These are phyloP conservation scores for Amphipoea oculea DNA, from an alignment of 2,888 invertebrate genomes.

Conservation along the genomic window DNA sequence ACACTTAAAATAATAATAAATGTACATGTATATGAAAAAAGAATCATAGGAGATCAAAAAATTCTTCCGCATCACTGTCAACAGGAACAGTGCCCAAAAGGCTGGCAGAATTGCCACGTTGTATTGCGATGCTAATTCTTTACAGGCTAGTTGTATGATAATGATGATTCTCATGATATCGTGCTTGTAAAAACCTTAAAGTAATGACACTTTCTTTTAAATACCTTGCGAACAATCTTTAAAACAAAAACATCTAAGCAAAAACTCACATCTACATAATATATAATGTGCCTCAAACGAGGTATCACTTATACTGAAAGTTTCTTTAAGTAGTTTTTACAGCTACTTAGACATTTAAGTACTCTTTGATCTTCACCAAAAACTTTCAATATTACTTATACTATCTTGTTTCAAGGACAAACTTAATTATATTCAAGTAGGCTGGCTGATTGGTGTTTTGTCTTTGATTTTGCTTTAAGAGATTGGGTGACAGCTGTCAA, in stretches of 20 bases:
- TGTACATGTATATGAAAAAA: no score
- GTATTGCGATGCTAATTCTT: no score
- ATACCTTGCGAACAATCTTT: neutral
- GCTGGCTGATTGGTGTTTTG: slow-evolving; percentile 16
- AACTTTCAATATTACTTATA: slow-evolving; percentile 35
- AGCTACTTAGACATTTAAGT: slow-evolving; percentile 32
- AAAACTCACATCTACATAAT: neutral
- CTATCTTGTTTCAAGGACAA: slow-evolving; percentile 33
- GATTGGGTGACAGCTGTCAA: slow-evolving; percentile 17
- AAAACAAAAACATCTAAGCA: neutral
- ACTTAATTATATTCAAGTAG: slow-evolving; percentile 13
- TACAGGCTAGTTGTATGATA: neutral
- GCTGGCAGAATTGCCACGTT: no score
- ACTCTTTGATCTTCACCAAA: slow-evolving; percentile 37
- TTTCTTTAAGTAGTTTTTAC: slow-evolving; percentile 24
- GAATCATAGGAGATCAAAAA: neutral
- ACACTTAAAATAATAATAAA: no score
- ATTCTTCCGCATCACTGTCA: neutral
- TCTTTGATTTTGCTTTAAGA: neutral
- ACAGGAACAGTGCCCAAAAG: neutral
- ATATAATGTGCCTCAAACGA: neutral
- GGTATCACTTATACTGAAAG: slow-evolving; percentile 34
- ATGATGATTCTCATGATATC: neutral
- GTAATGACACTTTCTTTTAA: neutral
- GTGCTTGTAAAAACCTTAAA: no score